Percentiles rank a stretch among this genome's conserved stretches.
Evolutionary conservation across 2,888 invertebrate species (phyloP).

Genomic region (Tanypteryx hageni): DNA sequence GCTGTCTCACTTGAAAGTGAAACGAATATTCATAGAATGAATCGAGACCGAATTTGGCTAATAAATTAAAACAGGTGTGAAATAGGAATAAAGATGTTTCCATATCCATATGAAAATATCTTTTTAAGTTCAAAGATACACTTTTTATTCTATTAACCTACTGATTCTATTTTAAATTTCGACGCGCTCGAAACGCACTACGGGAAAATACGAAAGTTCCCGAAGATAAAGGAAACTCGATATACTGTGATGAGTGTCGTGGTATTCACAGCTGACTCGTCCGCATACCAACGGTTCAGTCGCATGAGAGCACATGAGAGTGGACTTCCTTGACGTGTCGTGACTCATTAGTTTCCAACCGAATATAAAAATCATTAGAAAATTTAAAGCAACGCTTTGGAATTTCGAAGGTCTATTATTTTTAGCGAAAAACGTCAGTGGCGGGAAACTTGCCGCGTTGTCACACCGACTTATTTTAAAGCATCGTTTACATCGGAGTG

Average conservation of each 20-base stretch:
- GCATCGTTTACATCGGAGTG: not conserved
- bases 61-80: too few species aligned
- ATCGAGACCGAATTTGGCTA: too few species aligned
- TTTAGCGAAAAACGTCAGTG: not conserved
- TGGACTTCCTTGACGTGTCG: not conserved
- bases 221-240: slow-evolving; percentile 38
- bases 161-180: slow-evolving; percentile 8
- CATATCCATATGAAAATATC: too few species aligned
- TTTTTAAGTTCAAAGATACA: too few species aligned
- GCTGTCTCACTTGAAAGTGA: too few species aligned
- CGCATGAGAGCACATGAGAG: not conserved
- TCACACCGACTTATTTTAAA: not conserved
- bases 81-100: too few species aligned
- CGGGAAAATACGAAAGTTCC: slow-evolving; percentile 47
- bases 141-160: too few species aligned
- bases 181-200: not conserved
- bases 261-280: slow-evolving; percentile 49
- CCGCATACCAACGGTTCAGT: slow-evolving; percentile 21
- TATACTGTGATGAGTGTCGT: slow-evolving; percentile 39
- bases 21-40: too few species aligned
- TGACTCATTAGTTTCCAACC: not conserved
- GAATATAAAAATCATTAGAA: too few species aligned
- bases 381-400: too few species aligned
- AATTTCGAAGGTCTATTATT: not conserved
- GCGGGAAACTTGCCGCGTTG: not conserved